Evolutionary conservation across 2,113 vertebrate species (phyloP), one percentile per base, ranked within the genome.

Genomic region (Thinocorus orbignyianus): DNA sequence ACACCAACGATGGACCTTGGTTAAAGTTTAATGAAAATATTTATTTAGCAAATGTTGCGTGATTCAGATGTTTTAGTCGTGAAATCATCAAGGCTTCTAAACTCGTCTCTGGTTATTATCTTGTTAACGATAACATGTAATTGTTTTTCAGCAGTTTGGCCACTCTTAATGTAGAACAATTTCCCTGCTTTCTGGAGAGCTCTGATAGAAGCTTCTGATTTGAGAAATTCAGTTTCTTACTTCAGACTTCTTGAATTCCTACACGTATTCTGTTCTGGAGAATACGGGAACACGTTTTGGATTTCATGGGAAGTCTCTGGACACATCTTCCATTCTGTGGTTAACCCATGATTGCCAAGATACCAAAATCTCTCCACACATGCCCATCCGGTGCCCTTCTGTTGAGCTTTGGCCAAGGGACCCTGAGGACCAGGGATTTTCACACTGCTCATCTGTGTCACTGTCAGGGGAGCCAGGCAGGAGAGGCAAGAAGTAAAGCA

Each of bases 71-170:
- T 52, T 92, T 90, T 65, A 66, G 49, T 90, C 46, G 49, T 92
- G 58, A 92, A 81, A 70, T 93, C 83, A 94, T 6, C 44, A 77
- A 77, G 28, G 39, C 86, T 95, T 94, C 6, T 13, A 70, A 94
- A 92, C 51, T 83, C 57, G 39, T 85, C 41, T 69, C 70, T 94
- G n/a, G 37, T 86, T 92, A 72, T 87, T 81, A 37, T 69, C 62
- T 81, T 82, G 62, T 88, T 88, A 80, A 82, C 76, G 86, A 73
- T 24, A 92, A 61, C 64, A 44, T 42, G 24, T 46, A 64, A 86
- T 57, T 82, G 48, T 69, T 76, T 94, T 90, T 81, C 76, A 86
- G 52, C 42, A 49, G 51, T 39, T 91, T 82, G 76, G 66, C 57
- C 86, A 58, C 31, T 3, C 41, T 52, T 81, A 30, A 13, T 3